These are phyloP conservation scores for Fragum sueziense DNA, from an alignment of 2,888 invertebrate species.

Conservation along the genomic window DNA sequence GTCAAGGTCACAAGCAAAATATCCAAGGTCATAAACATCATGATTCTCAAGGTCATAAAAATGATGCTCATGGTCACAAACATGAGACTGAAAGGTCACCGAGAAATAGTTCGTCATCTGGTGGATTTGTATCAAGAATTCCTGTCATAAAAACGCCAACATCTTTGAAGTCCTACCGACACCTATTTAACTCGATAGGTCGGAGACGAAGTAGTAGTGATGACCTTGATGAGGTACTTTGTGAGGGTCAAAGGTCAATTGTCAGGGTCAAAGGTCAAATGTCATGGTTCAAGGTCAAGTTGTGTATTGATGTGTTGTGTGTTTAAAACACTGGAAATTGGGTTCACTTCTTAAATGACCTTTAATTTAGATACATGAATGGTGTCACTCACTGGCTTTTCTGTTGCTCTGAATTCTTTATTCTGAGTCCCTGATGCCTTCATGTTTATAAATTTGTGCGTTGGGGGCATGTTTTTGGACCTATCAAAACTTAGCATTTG, in stretches of 20 bases:
- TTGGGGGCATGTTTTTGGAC: no score
- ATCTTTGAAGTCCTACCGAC: constrained; percentile 52
- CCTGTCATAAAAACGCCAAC: constrained; percentile 51
- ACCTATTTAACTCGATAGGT: constrained; percentile 39
- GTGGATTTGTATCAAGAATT: constrained; percentile 50
- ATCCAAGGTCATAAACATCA: no score
- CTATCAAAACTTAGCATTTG: no score
- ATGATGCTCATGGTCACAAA: no score
- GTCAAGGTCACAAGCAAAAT: constrained; percentile 54
- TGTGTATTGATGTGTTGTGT: background rate
- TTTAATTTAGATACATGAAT: no score
- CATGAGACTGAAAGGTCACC: constrained; percentile 21
- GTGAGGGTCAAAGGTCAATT: constrained; percentile 11
- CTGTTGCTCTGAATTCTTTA: no score
- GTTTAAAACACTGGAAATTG: no score
- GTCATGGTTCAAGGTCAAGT: background rate
- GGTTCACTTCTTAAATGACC: no score
- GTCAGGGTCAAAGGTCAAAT: background rate
- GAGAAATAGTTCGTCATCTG: constrained; percentile 37
- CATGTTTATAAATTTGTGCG: no score
- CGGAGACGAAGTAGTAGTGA: constrained; percentile 31
- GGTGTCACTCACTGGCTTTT: no score
- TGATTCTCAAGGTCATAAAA: no score
- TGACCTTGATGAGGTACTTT: constrained; percentile 51
- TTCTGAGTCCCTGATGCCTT: no score